phyloP scores from a whole-genome alignment of 2,113 vertebrate genomes.

The Bubo bubo region DNA sequence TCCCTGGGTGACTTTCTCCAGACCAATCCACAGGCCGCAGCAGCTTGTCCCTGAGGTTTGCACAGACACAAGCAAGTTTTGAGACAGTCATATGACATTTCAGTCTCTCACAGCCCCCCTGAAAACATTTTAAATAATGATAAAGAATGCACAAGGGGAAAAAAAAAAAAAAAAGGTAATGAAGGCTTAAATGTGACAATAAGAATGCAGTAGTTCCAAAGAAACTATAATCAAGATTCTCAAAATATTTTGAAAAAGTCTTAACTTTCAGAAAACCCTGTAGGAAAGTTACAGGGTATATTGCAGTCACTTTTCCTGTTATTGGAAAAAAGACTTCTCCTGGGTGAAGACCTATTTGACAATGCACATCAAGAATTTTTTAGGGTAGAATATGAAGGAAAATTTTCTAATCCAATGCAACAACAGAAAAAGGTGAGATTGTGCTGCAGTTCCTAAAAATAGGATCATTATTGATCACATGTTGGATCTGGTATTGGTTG shows the following conservation, averaged over 20 bases:
- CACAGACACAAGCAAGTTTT: too few species aligned
- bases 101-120: too few species aligned
- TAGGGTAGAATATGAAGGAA: not conserved
- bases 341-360: not conserved
- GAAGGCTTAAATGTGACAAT: not conserved
- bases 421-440: not conserved
- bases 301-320: not conserved
- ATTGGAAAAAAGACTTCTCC: not conserved
- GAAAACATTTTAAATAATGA: not conserved
- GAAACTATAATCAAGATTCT: not conserved
- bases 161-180: too few species aligned
- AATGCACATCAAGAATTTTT: not conserved
- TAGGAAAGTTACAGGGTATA: not conserved
- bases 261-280: not conserved
- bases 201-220: not conserved
- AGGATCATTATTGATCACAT: not conserved
- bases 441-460: not conserved
- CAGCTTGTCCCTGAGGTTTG: too few species aligned
- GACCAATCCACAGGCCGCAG: too few species aligned
- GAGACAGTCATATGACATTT: too few species aligned
- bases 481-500: not conserved
- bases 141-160: rapidly evolving
- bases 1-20: too few species aligned
- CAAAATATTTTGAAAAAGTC: not conserved
- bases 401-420: not conserved